Evolutionary conservation across 2,113 vertebrate species (phyloP), one percentile per base, ranked within the genome.

Genomic region (Zapus hudsonius): DNA sequence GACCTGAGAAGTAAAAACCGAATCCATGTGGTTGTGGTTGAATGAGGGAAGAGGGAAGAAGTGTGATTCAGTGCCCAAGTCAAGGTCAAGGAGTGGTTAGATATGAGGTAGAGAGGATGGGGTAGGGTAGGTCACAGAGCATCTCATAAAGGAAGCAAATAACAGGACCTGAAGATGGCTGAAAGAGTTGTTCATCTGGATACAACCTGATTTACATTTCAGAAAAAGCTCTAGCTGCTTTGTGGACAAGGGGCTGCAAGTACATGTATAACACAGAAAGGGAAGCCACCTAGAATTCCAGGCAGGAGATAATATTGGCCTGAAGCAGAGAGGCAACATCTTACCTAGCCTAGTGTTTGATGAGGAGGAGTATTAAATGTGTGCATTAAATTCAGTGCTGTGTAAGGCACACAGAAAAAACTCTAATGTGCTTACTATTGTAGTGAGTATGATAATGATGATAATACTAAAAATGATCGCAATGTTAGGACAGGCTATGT

Each of bases 191-290:
- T 61, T 33, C 12, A 78, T 61, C 20, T 15, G 36, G 75, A 29
- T 11, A 31, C 1, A 75, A 84, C 33, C 55, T 73, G 57, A 31
- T 40, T 74, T n/a, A 33, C 13, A 20, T 84, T 90, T 92, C 70
- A 47, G 27, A 31, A 80, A 55, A 78, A 67, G 13, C 40, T 55
- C 47, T 64, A 23, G 33, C 36, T 75, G 25, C 70, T 76, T 4
- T n/a, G 3, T 15, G 36, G 36, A 4, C 66, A 64, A 33, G 0
- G 0, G 33, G 90, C 33, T 27, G 1, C 25, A 63, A 52, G 17
- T 42, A 59, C 23, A 74, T 33, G 33, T 70, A 52, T 16, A 63
- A n/a, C 10, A 61, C 61, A 64, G n/a, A 84, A 75, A 80, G 15
- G 23, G 3, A 80, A 55, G 38, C 82, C 33, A 84, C 22, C 29